These are phyloP conservation scores for Xanthorhoe designata DNA, from an alignment of 2,888 invertebrate species.

Conservation along the genomic window DNA sequence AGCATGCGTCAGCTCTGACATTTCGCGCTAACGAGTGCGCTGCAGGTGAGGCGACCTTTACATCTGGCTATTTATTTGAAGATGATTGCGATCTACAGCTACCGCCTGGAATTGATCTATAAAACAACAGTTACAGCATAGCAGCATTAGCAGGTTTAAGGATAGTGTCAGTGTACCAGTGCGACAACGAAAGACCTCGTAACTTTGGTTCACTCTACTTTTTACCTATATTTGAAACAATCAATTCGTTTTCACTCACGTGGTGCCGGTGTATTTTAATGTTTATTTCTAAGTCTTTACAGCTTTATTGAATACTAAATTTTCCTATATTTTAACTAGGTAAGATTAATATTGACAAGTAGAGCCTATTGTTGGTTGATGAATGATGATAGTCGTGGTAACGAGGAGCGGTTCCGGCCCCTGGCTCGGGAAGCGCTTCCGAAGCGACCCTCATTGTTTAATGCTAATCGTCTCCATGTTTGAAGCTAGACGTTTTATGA, in stretches of 20 bases:
- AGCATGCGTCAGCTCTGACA: conserved; percentile 6
- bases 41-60: conserved; percentile 14
- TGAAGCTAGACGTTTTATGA: background rate
- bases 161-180: background rate
- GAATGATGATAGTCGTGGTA: too few species aligned
- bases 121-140: background rate
- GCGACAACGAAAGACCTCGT: background rate
- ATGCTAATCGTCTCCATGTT: conserved; percentile 21
- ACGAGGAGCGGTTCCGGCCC: conserved; percentile 12
- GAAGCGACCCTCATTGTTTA: conserved; percentile 18
- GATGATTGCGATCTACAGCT: conserved; percentile 18
- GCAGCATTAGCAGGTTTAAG: background rate
- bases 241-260: background rate
- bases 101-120: background rate
- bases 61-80: conserved; percentile 7
- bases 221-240: too few species aligned
- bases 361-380: too few species aligned
- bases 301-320: too few species aligned
- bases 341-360: too few species aligned
- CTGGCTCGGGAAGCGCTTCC: conserved; percentile 8
- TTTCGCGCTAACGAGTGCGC: conserved; percentile 6
- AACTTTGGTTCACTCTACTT: too few species aligned
- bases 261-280: too few species aligned
- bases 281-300: too few species aligned
- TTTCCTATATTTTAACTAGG: too few species aligned